Percentiles rank a stretch among this genome's conserved stretches.
Evolutionary conservation across 2,113 vertebrate genomes (phyloP).

Genomic region (Paracyprichromis sp.): DNA sequence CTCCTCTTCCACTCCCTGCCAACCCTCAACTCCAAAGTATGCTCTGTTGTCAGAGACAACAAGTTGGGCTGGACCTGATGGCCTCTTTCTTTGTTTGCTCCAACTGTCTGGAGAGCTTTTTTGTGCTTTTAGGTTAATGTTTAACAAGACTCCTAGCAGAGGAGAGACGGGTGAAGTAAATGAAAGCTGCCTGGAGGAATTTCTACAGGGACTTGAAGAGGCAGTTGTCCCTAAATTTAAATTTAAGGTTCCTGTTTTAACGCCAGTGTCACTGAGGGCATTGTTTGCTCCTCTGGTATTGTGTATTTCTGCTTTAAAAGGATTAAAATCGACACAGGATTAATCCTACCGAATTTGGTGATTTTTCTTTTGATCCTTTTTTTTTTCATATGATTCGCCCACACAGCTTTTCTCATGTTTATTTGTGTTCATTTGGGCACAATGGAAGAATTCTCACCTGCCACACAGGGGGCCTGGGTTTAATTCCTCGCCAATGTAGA

Average conservation of each 20-base stretch:
- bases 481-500: not conserved
- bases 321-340: not conserved
- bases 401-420: not conserved
- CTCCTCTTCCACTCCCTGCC: conserved; percentile 41
- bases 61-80: conserved; percentile 26
- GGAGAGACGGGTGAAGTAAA: not conserved
- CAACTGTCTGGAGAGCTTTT: conserved; percentile 35
- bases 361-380: not conserved
- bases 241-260: not conserved
- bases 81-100: conserved; percentile 35
- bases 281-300: not conserved
- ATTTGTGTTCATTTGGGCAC: not conserved
- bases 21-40: not conserved
- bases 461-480: not conserved
- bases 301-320: not conserved
- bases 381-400: not conserved
- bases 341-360: not conserved
- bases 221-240: not conserved
- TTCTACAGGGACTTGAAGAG: not conserved
- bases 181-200: not conserved
- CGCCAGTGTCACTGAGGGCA: not conserved
- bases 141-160: conserved; percentile 26
- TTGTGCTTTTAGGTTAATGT: conserved; percentile 21
- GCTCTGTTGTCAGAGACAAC: conserved; percentile 57
- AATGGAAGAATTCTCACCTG: not conserved